Evolutionary conservation across 1,140 invertebrate genomes (phyloP), one percentile per base, ranked within the genome.

Genomic region (Agrypnia vestita): DNA sequence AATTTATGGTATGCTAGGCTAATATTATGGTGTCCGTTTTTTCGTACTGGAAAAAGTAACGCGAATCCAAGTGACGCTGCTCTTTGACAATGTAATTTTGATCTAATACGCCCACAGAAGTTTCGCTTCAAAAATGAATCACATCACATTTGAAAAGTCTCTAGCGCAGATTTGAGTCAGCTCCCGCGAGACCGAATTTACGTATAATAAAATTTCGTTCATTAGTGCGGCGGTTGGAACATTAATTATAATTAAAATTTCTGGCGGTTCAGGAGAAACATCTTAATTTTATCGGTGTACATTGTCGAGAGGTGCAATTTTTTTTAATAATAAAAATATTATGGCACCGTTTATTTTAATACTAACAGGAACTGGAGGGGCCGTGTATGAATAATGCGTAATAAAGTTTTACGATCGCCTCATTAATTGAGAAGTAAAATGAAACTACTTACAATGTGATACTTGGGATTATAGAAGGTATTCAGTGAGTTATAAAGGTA

Each of bases 211-310:
- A 15, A 9, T 59, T 59, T 19, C 15, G 13, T 59, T 59, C 15
- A n/a, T 59, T 59, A 59, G 17, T 7, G 15, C 55, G 55, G 21
- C 15, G 55, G 0, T 9, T 15, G 6, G 15, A 8, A 59, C 21
- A 17, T 59, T 19, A 59, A 59, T 21, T 59, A 59, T 59, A 21
- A 59, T 59, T 59, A 7, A 59, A 59, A 59, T 19, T 35, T 59
- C 55, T 19, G 17, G 15, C 17, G 55, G 17, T 59, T 8, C 21
- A 59, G 1, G 3, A 9, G 17, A 21, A 21, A 21, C 4, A 21
- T 21, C 3, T 21, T 0, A 59, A 59, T 59, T 3, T 59, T 21
- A 59, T 11, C 15, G 55, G 3, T 17, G 6, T 59, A 21, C 17
- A 59, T 59, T 59, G 55, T 59, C 15, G 55, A 59, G 7, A 59